These are phyloP conservation scores for Archips xylosteana DNA, from an alignment of 2,888 invertebrate genomes.

Conservation along the genomic window DNA sequence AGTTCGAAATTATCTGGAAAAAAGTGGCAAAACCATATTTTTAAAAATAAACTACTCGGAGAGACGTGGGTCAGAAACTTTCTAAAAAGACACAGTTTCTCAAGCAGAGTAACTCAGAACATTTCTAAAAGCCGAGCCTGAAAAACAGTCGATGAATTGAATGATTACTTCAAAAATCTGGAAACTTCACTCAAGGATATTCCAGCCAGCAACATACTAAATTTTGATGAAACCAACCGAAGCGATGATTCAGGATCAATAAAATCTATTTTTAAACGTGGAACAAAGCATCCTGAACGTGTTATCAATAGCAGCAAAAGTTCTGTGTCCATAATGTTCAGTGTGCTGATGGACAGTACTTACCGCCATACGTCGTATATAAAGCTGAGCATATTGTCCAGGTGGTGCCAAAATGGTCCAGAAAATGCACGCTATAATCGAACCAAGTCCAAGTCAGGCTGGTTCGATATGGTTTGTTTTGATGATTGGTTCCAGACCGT, in stretches of 20 bases:
- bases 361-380: no score
- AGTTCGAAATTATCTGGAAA: no score
- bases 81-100: conserved; percentile 1
- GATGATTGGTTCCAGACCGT: conserved; percentile 11
- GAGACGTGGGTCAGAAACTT: no score
- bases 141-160: conserved; percentile 28
- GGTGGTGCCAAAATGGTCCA: background rate
- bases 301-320: conserved; percentile 15
- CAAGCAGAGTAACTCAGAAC: conserved; percentile 28
- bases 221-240: conserved; percentile 9
- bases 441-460: background rate
- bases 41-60: no score
- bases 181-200: conserved; percentile 1
- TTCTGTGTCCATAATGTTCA: conserved; percentile 17
- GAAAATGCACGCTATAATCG: conserved; percentile 7
- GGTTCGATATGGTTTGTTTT: background rate
- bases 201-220: conserved; percentile 4
- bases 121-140: conserved; percentile 30
- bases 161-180: conserved; percentile 3
- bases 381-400: conserved; percentile 1
- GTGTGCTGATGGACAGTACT: conserved; percentile 5
- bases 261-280: conserved; percentile 10
- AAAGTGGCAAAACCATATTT: no score
- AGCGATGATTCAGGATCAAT: conserved; percentile 7
- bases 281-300: conserved; percentile 6